Evolutionary conservation across 2,113 vertebrate species (phyloP).

Genomic region (Hemiprocne comata): DNA sequence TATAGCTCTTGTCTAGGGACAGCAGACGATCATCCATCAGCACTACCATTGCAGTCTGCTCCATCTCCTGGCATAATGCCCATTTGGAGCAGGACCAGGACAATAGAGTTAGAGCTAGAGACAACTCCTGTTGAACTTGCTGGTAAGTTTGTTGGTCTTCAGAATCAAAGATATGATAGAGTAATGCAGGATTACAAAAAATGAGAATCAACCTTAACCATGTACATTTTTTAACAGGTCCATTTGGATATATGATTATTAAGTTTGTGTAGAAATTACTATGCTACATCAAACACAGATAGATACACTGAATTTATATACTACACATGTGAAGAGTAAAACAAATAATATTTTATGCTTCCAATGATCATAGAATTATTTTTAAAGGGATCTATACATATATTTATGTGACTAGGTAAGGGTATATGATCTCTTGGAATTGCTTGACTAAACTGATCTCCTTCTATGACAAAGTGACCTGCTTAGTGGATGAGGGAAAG

Average conservation of each 20-base stretch:
- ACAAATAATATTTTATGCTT: background rate
- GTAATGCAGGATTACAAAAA: background rate
- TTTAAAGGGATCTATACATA: background rate
- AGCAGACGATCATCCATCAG: constrained; percentile 11
- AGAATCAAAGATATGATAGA: background rate
- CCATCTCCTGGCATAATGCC: background rate
- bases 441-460: background rate
- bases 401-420: background rate
- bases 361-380: background rate
- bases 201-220: background rate
- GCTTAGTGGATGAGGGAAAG: background rate
- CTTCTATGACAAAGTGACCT: background rate
- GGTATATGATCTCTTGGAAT: background rate
- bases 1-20: constrained; percentile 18
- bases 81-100: background rate
- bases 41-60: background rate
- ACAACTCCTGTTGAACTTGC: background rate
- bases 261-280: background rate
- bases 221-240: rapidly evolving
- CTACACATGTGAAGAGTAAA: background rate
- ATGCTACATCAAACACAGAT: background rate
- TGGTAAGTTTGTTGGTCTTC: background rate
- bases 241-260: background rate
- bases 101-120: background rate
- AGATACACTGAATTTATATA: background rate